Conservation (phyloP, 2,888 invertebrate species). For the Lordiphosa andalusiaca region DNA sequence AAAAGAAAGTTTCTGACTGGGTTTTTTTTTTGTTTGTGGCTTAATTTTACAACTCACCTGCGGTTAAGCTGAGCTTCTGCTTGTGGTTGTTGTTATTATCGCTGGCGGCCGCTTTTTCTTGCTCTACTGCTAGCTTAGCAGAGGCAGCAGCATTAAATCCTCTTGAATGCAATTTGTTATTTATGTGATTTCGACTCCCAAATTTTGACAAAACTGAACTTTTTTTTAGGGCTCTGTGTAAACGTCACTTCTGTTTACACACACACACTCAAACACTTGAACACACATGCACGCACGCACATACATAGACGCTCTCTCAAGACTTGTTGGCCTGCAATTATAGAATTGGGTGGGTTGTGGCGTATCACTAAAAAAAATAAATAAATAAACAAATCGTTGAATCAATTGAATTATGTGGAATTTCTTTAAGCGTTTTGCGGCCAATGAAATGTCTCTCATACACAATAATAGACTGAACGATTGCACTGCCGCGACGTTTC, state of each 20-base stretch:
- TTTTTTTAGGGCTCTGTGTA: slow-evolving; percentile 45
- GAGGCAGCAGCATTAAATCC: slow-evolving; percentile 7
- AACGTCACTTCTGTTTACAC: slow-evolving; percentile 62
- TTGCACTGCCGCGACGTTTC: too few relatives aligned
- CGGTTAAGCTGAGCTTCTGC: neutral
- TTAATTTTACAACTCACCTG: slow-evolving; percentile 6
- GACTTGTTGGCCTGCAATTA: too few relatives aligned
- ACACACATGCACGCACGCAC: slow-evolving; percentile 3
- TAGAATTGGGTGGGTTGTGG: too few relatives aligned
- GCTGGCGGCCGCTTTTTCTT: neutral
- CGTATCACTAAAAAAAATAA: too few relatives aligned
- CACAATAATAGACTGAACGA: too few relatives aligned
- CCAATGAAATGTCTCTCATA: too few relatives aligned
- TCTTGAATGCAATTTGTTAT: slow-evolving; percentile 4
- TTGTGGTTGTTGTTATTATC: too few relatives aligned
- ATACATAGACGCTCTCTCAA: neutral
- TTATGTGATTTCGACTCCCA: slow-evolving; percentile 19
- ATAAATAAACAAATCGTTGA: too few relatives aligned
- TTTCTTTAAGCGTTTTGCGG: too few relatives aligned
- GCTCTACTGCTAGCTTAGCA: slow-evolving; percentile 4
- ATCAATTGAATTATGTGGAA: too few relatives aligned
- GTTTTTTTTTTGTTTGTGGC: neutral
- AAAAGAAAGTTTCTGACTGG: slow-evolving; percentile 9
- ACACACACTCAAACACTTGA: slow-evolving; percentile 14
- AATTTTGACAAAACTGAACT: slow-evolving; percentile 45